Base-by-base conservation (phyloP, 2,888 invertebrate species). In the Trichogramma evanescens region DNA sequence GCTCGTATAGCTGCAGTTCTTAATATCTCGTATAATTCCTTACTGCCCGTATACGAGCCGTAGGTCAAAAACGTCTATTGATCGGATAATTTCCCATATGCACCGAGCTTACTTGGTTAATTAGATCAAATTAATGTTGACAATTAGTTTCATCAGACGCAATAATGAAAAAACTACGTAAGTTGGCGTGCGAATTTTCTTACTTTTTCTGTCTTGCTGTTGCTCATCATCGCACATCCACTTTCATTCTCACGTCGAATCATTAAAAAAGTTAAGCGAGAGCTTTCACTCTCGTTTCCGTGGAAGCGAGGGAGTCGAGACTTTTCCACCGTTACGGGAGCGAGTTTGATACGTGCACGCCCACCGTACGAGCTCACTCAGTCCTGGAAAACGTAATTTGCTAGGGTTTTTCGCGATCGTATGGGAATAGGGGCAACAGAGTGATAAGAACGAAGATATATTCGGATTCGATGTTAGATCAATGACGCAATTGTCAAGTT, bases 211-310 rank as follows among this genome's bases (percentile, higher is more conserved):
- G 49, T 7, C 6, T 49, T 1, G 48, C 48, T n/a, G 48, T 48
- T 48, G n/a, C 6, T 6, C 49, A 6, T 13, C 39, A 26, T 7
- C 45, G 26, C 26, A 26, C 26, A 26, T 26, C 26, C 26, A 59
- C 63, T 63, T 63, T 63, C 61, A 58, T 58, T 63, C 63, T 61
- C 63, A 63, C 63, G 63, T 61, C 61, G 63, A 62, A 61, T 62
- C 54, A 59, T 59, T 59, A 59, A 42, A 5, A 13, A 8, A 26
- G 9, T 44, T 39, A 9, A 38, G 7, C 7, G 7, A 7, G 4
- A 6, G 13, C 26, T 10, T 9, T 8, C 48, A 46, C 41, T 26
- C 26, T 2, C 6, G 9, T 40, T 53, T 49, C 51, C 57, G 59
- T 59, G 63, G 59, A 59, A 59, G 52, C 58, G 5, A 10, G n/a